Conservation (phyloP, 2,888 invertebrate genomes). For the Pristionchus entomophagus region DNA sequence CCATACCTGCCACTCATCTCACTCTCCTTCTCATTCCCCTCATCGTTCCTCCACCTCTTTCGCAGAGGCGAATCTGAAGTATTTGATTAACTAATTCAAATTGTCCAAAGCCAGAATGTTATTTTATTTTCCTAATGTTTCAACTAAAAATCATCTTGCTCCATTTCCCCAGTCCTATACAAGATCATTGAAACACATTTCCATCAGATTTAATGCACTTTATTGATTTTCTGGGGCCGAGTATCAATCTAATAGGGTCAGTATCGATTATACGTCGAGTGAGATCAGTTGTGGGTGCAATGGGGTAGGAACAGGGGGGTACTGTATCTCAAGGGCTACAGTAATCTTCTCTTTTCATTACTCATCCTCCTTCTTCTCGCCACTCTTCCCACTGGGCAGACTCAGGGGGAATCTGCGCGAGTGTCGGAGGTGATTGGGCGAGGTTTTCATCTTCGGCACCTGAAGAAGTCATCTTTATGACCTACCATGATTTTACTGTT, state of each 20-base stretch:
- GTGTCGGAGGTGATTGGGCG: background rate
- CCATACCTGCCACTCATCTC: conserved; percentile 24
- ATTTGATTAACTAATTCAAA: background rate
- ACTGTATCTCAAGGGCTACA: background rate
- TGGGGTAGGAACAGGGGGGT: background rate
- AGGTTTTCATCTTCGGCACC: background rate
- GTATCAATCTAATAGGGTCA: background rate
- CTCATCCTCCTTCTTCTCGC: background rate
- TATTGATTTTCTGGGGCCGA: background rate
- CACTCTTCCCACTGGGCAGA: background rate
- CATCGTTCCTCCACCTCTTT: background rate
- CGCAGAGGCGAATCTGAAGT: background rate
- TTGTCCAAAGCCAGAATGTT: too few species aligned
- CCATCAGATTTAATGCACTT: background rate
- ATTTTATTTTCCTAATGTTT: background rate
- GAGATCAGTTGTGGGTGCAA: background rate
- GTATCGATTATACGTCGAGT: background rate
- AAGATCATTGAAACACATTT: background rate
- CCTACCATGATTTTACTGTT: too few species aligned
- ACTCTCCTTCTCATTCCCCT: background rate
- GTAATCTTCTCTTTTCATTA: background rate
- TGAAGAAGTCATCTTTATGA: too few species aligned
- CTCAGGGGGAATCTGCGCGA: background rate
- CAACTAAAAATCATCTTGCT: background rate
- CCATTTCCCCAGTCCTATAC: background rate